phyloP scores from a whole-genome alignment of 2,113 vertebrate species.

The Halcyon malimbica region DNA sequence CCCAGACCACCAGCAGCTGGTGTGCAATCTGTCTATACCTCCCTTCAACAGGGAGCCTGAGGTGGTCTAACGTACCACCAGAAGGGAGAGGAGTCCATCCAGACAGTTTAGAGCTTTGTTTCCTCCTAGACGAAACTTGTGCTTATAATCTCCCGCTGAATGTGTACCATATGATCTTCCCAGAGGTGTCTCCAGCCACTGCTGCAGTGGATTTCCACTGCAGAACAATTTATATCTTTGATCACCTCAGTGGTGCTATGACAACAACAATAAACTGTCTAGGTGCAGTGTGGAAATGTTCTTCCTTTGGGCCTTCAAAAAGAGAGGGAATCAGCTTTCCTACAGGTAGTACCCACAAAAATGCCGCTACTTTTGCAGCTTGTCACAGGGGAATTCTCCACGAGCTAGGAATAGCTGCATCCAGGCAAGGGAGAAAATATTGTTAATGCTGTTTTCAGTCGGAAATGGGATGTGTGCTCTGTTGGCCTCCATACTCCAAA shows the following conservation, averaged over 20 bases:
- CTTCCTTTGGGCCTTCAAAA: background rate
- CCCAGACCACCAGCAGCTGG: background rate
- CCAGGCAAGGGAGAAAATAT: background rate
- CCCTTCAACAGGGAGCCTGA: background rate
- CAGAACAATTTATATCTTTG: background rate
- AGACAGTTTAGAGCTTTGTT: background rate
- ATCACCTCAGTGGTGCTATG: background rate
- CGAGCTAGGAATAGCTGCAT: background rate
- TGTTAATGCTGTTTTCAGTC: background rate
- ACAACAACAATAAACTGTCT: background rate
- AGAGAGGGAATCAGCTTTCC: background rate
- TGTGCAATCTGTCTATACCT: background rate
- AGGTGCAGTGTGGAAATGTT: background rate
- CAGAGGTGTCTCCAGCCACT: background rate
- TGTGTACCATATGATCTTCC: background rate
- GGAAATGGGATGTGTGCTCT: background rate
- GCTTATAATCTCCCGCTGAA: background rate
- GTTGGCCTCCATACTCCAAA: background rate
- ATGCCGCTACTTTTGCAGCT: background rate
- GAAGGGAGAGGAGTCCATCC: background rate
- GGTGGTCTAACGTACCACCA: fast-evolving
- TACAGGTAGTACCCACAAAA: background rate
- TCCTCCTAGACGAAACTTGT: background rate
- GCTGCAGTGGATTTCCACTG: background rate
- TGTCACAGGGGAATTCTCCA: background rate